Evolutionary conservation across 2,113 vertebrate species (phyloP).

Genomic region (Aramus guarauna): DNA sequence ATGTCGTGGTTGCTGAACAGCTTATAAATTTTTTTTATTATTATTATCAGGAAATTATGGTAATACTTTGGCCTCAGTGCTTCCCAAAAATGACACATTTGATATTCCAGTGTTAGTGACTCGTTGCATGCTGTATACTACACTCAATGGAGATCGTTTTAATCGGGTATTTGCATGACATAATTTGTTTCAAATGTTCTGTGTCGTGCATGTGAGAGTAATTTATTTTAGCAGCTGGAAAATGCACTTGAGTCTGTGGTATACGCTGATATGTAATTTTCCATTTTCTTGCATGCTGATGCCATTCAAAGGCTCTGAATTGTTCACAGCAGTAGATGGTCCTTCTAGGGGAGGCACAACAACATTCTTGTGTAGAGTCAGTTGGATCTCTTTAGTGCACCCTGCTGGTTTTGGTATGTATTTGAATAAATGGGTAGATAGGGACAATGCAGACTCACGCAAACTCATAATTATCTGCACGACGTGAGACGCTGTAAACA

Average conservation of each 20-base stretch:
- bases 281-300: slow-evolving; percentile 21
- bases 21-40: background rate
- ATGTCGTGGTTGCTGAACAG: background rate
- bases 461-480: background rate
- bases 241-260: background rate
- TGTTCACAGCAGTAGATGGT: slow-evolving; percentile 24
- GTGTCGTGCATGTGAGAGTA: background rate
- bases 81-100: background rate
- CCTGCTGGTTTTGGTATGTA: background rate
- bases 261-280: background rate
- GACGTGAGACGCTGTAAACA: accelerated
- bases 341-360: background rate
- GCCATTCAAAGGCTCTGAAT: slow-evolving; percentile 23
- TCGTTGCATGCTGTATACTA: background rate
- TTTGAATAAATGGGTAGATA: background rate
- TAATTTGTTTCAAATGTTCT: background rate
- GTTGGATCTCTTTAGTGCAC: background rate
- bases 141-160: background rate
- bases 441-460: background rate
- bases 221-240: slow-evolving; percentile 48
- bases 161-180: background rate
- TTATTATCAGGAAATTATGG: background rate
- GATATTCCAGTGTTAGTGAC: background rate
- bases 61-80: background rate
- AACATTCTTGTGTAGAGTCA: background rate